A percentile compares a stretch with the other conserved stretches of the same genome.
These are phyloP conservation scores for Trinorchestia longiramus DNA, from an alignment of 1,140 invertebrate genomes.

Conservation along the genomic window DNA sequence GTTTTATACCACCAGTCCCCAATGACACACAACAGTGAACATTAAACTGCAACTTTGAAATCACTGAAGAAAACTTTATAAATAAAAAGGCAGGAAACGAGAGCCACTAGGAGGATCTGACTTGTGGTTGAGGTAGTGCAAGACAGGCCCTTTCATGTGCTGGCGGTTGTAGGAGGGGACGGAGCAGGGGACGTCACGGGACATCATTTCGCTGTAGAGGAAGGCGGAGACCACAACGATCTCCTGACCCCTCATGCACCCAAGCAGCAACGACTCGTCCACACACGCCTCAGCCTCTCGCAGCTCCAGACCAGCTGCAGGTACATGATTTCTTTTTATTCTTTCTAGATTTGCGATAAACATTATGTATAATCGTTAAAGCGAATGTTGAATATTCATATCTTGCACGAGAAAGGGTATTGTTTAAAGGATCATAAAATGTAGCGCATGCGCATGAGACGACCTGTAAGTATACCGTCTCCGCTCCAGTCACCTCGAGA, in stretches of 20 bases:
- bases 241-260: background rate
- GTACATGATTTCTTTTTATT: background rate
- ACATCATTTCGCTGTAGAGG: slow-evolving; percentile 6
- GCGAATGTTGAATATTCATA: background rate
- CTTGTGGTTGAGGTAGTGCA: slow-evolving; percentile 45
- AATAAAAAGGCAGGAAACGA: background rate
- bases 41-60: no score
- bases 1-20: no score
- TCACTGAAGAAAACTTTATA: no score
- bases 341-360: background rate
- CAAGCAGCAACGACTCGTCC: slow-evolving; percentile 41
- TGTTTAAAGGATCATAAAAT: no score
- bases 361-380: background rate
- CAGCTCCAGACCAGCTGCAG: background rate
- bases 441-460: no score
- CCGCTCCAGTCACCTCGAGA: no score
- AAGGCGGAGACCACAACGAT: background rate
- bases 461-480: no score
- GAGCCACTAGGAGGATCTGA: background rate
- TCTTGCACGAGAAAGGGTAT: no score
- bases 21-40: no score
- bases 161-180: background rate
- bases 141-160: slow-evolving; percentile 13
- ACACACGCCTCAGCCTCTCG: background rate
- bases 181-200: background rate